Percentiles rank a stretch among this genome's conserved stretches.
These are phyloP conservation scores for Cydia strobilella DNA, from an alignment of 1,140 invertebrate species.

Conservation along the genomic window DNA sequence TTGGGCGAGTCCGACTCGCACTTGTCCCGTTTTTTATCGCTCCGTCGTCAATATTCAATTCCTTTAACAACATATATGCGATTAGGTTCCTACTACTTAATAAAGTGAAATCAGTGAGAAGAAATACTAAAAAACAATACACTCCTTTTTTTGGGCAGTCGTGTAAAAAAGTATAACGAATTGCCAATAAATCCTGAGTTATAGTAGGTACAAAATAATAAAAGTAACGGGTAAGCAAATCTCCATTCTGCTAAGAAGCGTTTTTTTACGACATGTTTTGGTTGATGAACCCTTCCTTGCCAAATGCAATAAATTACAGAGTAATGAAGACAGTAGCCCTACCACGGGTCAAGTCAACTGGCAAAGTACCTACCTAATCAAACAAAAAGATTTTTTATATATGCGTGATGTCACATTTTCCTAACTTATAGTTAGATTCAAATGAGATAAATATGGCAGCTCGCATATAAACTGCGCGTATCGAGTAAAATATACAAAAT, in stretches of 20 bases:
- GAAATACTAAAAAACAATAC: neutral
- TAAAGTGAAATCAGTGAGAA: neutral
- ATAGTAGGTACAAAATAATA: slow-evolving; percentile 7
- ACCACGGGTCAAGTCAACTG: slow-evolving; percentile 31
- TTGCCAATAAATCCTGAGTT: slow-evolving; percentile 12
- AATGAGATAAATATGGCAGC: no score
- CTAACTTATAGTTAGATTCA: no score
- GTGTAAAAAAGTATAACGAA: neutral
- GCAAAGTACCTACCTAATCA: neutral
- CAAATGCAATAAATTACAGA: slow-evolving; percentile 46
- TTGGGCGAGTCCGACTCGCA: no score
- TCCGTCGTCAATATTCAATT: no score
- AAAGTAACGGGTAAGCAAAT: slow-evolving; percentile 29
- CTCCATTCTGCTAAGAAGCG: slow-evolving; percentile 32
- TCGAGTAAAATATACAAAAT: no score
- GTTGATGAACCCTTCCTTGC: slow-evolving; percentile 47
- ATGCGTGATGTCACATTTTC: no score
- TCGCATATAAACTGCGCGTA: no score
- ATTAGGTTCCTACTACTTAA: no score
- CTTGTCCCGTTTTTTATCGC: no score
- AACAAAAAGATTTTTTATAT: neutral
- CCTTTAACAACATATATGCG: no score
- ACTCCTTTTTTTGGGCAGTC: no score
- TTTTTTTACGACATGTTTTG: slow-evolving; percentile 41
- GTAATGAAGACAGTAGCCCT: slow-evolving; percentile 42